Evolutionary conservation across 2,113 vertebrate species (phyloP).

Genomic region (Oncorhynchus keta): DNA sequence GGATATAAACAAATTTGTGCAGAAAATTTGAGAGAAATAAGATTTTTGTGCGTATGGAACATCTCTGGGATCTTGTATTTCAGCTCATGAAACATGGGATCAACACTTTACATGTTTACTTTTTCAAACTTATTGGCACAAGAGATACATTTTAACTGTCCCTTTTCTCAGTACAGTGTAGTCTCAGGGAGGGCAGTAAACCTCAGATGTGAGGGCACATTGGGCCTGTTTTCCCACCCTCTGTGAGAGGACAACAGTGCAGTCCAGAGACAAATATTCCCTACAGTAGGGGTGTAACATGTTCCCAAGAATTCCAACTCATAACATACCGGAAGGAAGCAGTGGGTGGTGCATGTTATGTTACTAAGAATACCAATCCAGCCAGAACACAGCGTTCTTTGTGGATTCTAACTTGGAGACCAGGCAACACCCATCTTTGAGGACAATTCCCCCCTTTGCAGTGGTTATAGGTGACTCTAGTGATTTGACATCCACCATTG

Average conservation of each 20-base stretch:
- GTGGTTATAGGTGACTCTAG: not conserved
- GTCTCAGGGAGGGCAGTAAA: slow-evolving; percentile 6
- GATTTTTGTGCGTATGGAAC: too few relatives aligned
- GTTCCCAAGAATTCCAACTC: slow-evolving; percentile 38
- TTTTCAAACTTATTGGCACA: too few relatives aligned
- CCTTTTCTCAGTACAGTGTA: not conserved
- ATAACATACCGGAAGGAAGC: slow-evolving; percentile 51
- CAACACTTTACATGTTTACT: too few relatives aligned
- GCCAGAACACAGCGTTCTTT: not conserved
- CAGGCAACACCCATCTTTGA: not conserved
- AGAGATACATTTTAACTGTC: not conserved
- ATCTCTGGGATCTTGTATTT: too few relatives aligned
- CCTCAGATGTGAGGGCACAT: slow-evolving; percentile 17
- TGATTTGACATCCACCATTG: not conserved
- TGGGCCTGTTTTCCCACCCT: slow-evolving; percentile 34
- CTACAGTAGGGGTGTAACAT: not conserved
- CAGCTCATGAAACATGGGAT: too few relatives aligned
- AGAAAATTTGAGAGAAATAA: too few relatives aligned
- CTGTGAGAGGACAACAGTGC: slow-evolving; percentile 18
- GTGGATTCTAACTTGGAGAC: not conserved
- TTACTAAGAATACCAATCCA: slow-evolving; percentile 38
- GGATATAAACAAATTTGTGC: too few relatives aligned
- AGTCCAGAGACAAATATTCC: slow-evolving; percentile 24
- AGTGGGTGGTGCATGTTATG: not conserved
- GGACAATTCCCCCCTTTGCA: not conserved